Base-by-base conservation (phyloP, 2,113 vertebrate species). In the Dendropsophus ebraccatus region DNA sequence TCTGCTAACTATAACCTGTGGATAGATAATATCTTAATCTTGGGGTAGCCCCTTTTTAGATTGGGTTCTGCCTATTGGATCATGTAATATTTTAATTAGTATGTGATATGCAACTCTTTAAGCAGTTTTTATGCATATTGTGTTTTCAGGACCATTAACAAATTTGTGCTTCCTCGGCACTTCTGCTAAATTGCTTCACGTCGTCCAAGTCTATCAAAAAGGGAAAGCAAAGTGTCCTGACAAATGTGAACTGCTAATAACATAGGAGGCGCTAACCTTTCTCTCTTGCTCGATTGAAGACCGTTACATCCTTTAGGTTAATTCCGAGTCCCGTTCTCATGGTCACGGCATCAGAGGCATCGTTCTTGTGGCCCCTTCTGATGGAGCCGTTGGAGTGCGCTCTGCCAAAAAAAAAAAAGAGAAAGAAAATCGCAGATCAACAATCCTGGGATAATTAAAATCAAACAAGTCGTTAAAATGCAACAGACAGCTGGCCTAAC, bases 341-440 rank as follows among this genome's bases (percentile, higher is more conserved):
- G 83, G 97, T 98, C 84, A 96, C 90, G 0, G 91, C 91, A 87
- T 99, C 98, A 58, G 94, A 95, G 86, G 96, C 94, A 91, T 99
- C 97, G 10, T 94, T 95, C 93, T 99, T 99, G 80, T 95, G 93
- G 85, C 96, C 97, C 83, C 98, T 96, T 88, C 97, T 95, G 91
- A 99, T 96, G 60, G 98, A 99, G 74, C 98, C 98, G 4, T 99
- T 99, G 75, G 97, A 97, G 88, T 99, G 97, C 83, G 98, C 98
- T 94, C 98, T 99, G 94, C 76, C 89, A 90, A 94, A 90, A 74
- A 91, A 90, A 94, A 91, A 76, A 91, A 91, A 92, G 88, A 69
- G 32, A 69, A 90, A 88, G 87, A 92, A 92, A 82, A 89, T 88
- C 89, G 76, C 83, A 88, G 89, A 93, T 93, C 90, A 93, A 91